Percentiles rank a stretch among this genome's conserved stretches.
These are phyloP conservation scores for Sesamia nonagrioides DNA, from an alignment of 1,140 invertebrate species.

Conservation along the genomic window DNA sequence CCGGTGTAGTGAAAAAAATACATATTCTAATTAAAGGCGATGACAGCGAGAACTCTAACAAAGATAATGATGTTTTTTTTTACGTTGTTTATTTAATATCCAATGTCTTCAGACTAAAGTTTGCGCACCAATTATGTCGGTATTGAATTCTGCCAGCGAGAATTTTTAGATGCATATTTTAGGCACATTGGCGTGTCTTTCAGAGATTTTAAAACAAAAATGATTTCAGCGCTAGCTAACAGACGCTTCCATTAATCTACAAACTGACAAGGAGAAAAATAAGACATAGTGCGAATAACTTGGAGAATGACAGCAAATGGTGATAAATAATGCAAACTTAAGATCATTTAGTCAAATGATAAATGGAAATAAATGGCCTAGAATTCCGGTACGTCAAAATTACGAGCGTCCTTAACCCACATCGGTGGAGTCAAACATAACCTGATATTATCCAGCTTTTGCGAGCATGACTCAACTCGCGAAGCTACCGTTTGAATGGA, in stretches of 20 bases:
- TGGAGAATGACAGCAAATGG: conserved; percentile 21
- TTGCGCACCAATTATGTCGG: background rate
- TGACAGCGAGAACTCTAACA: conserved; percentile 20
- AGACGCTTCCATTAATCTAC: conserved; percentile 31
- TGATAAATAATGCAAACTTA: conserved; percentile 36
- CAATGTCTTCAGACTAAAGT: background rate
- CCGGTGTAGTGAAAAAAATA: background rate
- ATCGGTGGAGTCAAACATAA: conserved; percentile 54
- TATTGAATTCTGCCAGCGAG: background rate
- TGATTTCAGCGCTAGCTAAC: conserved; percentile 1
- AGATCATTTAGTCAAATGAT: conserved; percentile 37
- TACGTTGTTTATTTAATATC: conserved; percentile 11
- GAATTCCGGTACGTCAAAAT: conserved; percentile 35
- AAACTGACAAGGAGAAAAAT: conserved; percentile 25
- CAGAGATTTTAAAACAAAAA: conserved; percentile 23
- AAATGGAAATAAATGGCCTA: conserved; percentile 41
- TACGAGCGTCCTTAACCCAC: conserved; percentile 57
- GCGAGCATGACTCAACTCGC: conserved; percentile 64
- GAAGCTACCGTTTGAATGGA: conserved; percentile 69
- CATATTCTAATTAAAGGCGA: conserved; percentile 43
- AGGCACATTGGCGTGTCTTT: background rate
- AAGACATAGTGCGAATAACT: conserved; percentile 2
- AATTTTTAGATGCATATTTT: background rate
- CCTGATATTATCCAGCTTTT: conserved; percentile 43
- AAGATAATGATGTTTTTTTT: conserved; percentile 5